phyloP scores from a whole-genome alignment of 2,113 vertebrate genomes.

The Scomber colias region DNA sequence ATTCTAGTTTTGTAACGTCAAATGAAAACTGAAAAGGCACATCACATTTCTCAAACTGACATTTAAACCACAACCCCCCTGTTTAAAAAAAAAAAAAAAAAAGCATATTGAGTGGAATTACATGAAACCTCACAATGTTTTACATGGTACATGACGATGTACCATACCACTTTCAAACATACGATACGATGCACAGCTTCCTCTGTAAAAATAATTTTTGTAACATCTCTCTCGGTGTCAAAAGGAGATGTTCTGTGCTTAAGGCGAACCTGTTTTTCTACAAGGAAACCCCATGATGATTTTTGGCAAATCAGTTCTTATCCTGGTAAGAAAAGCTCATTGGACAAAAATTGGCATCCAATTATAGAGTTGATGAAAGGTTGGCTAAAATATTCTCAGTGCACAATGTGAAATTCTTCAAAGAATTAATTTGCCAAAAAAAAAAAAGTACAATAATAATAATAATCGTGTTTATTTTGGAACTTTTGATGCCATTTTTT shows the following conservation, averaged over 20 bases:
- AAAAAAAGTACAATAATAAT: too few species aligned
- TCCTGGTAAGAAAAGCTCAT: slow-evolving; percentile 7
- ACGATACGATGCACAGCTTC: neutral
- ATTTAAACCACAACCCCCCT: slow-evolving; percentile 49
- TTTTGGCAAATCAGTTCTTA: slow-evolving; percentile 22
- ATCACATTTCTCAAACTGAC: slow-evolving; percentile 60
- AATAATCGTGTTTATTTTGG: slow-evolving; percentile 8
- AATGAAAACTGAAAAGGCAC: slow-evolving; percentile 75
- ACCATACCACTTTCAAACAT: slow-evolving; percentile 24
- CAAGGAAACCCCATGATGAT: slow-evolving; percentile 1
- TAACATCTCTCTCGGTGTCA: neutral
- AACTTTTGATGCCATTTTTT: slow-evolving; percentile 2
- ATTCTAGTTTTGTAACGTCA: slow-evolving; percentile 36
- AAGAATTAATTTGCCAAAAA: slow-evolving; percentile 26
- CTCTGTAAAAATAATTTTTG: neutral
- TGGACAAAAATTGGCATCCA: neutral
- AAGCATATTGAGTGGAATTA: slow-evolving; percentile 39
- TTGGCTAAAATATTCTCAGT: neutral
- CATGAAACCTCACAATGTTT: slow-evolving; percentile 41
- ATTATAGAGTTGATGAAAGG: neutral
- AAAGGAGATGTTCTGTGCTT: slow-evolving; percentile 39
- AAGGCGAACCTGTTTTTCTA: slow-evolving; percentile 59
- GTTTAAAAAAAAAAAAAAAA: neutral
- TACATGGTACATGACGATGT: slow-evolving; percentile 42
- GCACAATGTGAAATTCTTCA: neutral